Base-by-base conservation (phyloP, 2,888 invertebrate genomes). In the Apotomis turbidana region DNA sequence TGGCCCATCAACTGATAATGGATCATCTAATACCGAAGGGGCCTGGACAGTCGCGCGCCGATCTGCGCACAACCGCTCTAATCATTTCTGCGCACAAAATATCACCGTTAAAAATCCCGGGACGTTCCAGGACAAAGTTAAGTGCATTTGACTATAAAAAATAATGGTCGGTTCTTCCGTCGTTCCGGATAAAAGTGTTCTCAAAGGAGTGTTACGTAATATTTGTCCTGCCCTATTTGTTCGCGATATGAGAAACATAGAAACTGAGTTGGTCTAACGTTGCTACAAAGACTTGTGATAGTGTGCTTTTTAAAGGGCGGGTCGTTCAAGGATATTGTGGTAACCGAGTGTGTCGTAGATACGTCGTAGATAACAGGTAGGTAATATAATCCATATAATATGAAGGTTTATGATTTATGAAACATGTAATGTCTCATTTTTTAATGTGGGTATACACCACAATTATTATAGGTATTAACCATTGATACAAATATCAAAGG, bases 1-100 rank as follows among this genome's bases (percentile, higher is more conserved):
- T 93, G 86, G 87, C 84, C 90, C 84, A 93, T 93, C 93, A 93
- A 90, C 89, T 87, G 85, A 88, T 91, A 90, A 91, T 90, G 86
- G 88, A 87, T 83, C 80, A 87, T 84, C 84, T 80, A n/a, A n/a
- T n/a, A 82, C 79, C 83, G 84, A 85, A 90, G 93, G 92, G 93
- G 91, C 89, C 90, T 87, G 87, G 86, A 78, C 87, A 86, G 85
- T 87, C 81, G 82, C 77, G 76, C 80, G 79, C 62, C 83, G 83
- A 84, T 87, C 86, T 89, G 89, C 88, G 91, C 88, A 87, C 85
- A 81, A 82, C 81, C 78, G 72, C 79, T 80, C 79, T 78, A 79
- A 78, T 64, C 71, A 66, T 62, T 68, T 68, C 60, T 70, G 73
- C 66, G 74, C 71, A 68, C 57, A 41, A 62, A 66, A 67, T 63